Conservation (phyloP, 1,140 invertebrate genomes). For the Aphaenogaster floridana region DNA sequence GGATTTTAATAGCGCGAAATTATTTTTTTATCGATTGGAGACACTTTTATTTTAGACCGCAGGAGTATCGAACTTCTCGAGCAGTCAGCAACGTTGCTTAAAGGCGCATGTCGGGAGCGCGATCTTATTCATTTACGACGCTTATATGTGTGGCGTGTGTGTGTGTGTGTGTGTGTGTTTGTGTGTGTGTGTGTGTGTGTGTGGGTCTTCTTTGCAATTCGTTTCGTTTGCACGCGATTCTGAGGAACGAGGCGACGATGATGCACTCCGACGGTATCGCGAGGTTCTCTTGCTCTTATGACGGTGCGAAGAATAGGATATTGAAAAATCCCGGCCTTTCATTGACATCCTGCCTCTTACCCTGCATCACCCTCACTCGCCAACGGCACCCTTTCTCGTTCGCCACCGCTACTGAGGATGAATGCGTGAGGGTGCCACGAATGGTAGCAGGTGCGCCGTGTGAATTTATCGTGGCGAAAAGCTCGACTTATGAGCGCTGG, state of each 20-base stretch:
- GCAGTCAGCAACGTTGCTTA: neutral
- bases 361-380: neutral
- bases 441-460: slow-evolving; percentile 74
- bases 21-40: slow-evolving; percentile 64
- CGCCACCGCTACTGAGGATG: slow-evolving; percentile 64
- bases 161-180: too few relatives aligned
- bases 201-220: neutral
- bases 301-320: slow-evolving; percentile 74
- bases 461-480: slow-evolving; percentile 75
- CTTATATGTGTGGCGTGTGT: neutral
- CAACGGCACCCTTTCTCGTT: slow-evolving; percentile 46
- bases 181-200: neutral
- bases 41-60: slow-evolving; percentile 17
- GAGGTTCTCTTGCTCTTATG: slow-evolving; percentile 55
- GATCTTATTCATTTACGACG: slow-evolving; percentile 22
- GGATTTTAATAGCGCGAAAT: slow-evolving; percentile 70
- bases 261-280: slow-evolving; percentile 40
- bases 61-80: neutral
- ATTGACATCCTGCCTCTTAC: slow-evolving; percentile 67
- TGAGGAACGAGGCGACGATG: slow-evolving; percentile 31
- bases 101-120: neutral
- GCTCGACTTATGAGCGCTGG: slow-evolving; percentile 73
- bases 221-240: slow-evolving; percentile 50
- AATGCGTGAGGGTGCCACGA: slow-evolving; percentile 74
- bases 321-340: slow-evolving; percentile 81